Percentiles rank a stretch among this genome's conserved stretches.
phyloP scores from a whole-genome alignment of 1,140 invertebrate species.

The Anastatus disparis region DNA sequence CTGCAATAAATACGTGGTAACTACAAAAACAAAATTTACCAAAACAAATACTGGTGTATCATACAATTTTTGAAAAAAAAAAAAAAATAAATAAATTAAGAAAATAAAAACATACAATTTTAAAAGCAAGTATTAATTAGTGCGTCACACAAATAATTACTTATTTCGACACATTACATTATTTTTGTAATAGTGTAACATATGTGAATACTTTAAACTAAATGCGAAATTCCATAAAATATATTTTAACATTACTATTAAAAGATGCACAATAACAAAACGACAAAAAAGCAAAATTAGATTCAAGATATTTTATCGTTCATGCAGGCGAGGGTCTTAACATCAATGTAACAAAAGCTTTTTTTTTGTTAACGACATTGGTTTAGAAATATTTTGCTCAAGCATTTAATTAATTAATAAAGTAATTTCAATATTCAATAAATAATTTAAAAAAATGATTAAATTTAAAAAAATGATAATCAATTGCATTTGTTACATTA shows the following conservation, averaged over 20 bases:
- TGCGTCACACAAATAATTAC: background rate
- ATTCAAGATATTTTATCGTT: slow-evolving; percentile 32
- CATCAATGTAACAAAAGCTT: slow-evolving; percentile 64
- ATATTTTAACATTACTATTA: slow-evolving; percentile 19
- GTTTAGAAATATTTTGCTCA: background rate
- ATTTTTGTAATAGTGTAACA: slow-evolving; percentile 30
- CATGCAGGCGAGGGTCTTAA: slow-evolving; percentile 62
- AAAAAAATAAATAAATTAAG: background rate
- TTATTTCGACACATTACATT: slow-evolving; percentile 35
- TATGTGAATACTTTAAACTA: slow-evolving; percentile 13
- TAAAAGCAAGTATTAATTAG: background rate
- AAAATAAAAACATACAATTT: too few relatives aligned
- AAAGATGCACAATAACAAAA: slow-evolving; percentile 28
- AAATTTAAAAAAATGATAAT: background rate
- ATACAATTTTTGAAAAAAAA: background rate
- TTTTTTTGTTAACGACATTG: too few relatives aligned
- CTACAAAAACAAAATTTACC: background rate
- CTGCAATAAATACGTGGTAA: background rate
- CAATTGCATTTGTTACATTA: slow-evolving; percentile 26
- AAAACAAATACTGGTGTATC: background rate
- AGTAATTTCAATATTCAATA: background rate
- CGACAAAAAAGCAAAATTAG: slow-evolving; percentile 34
- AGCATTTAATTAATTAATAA: background rate
- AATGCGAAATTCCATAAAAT: slow-evolving; percentile 12
- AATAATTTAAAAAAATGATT: background rate